A percentile compares a stretch with the other conserved stretches of the same genome.
Evolutionary conservation across 2,113 vertebrate genomes (phyloP).

Genomic region (Apteryx mantelli): DNA sequence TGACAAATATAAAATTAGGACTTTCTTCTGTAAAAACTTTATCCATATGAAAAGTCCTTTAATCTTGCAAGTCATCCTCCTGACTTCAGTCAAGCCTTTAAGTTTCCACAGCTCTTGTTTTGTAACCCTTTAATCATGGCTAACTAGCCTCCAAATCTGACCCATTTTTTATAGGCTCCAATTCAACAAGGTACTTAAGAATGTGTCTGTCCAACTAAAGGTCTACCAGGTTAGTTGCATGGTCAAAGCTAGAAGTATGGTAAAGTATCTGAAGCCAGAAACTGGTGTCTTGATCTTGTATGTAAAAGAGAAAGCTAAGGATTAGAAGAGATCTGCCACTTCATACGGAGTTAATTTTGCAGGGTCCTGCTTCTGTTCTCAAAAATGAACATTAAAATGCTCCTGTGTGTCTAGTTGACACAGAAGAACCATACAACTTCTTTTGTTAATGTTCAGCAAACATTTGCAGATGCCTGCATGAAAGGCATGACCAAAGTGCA

Average conservation of each 20-base stretch:
- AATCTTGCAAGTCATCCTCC: not conserved
- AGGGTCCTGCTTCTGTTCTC: not conserved
- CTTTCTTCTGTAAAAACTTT: not conserved
- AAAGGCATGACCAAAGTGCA: not conserved
- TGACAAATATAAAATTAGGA: not conserved
- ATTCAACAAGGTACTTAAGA: not conserved
- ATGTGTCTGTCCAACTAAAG: not conserved
- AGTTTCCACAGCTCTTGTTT: not conserved
- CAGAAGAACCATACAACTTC: not conserved
- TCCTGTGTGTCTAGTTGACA: fast-evolving
- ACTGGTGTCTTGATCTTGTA: not conserved
- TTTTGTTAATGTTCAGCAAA: not conserved
- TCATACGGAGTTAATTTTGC: not conserved
- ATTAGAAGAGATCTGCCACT: not conserved
- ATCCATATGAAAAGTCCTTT: not conserved
- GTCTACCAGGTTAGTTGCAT: not conserved
- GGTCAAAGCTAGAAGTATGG: not conserved
- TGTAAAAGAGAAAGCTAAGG: not conserved
- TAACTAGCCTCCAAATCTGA: not conserved
- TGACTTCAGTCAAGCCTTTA: not conserved
- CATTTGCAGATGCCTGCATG: not conserved
- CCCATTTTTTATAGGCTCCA: not conserved
- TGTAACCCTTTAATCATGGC: not conserved
- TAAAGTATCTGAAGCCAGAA: not conserved
- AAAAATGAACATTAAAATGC: not conserved